Conservation (phyloP, 1,140 invertebrate genomes). For the Calephelis nemesis region DNA sequence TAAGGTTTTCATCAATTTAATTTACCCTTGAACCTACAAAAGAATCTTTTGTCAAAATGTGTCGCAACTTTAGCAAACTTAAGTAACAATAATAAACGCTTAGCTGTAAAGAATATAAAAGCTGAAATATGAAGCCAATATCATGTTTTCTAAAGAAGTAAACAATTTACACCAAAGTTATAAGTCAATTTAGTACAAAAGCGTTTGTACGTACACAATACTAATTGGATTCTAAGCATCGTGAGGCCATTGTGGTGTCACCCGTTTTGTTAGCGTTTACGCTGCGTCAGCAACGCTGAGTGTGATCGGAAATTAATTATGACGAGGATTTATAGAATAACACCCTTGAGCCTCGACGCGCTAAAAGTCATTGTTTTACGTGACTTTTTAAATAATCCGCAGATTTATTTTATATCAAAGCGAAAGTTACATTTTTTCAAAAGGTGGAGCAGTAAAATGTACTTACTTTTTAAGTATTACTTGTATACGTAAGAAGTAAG, state of each 20-base stretch:
- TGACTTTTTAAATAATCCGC: background rate
- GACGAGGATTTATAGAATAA: slow-evolving; percentile 24
- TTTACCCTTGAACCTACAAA: too few species aligned
- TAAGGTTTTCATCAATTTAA: too few species aligned
- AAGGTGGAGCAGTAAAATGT: too few species aligned
- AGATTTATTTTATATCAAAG: too few species aligned
- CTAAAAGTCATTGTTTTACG: slow-evolving; percentile 4
- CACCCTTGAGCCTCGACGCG: background rate
- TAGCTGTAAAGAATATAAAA: background rate
- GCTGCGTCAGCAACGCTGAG: slow-evolving; percentile 28
- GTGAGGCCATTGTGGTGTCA: slow-evolving; percentile 24
- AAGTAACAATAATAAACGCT: too few species aligned
- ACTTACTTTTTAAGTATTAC: too few species aligned
- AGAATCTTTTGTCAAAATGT: too few species aligned
- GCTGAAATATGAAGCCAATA: background rate
- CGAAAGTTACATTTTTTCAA: too few species aligned
- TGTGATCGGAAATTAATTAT: slow-evolving; percentile 30
- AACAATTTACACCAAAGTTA: slow-evolving; percentile 19
- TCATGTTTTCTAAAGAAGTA: background rate
- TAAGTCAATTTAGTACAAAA: slow-evolving; percentile 20
- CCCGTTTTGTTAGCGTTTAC: slow-evolving; percentile 30
- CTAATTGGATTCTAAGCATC: slow-evolving; percentile 37
- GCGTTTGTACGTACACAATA: slow-evolving; percentile 30
- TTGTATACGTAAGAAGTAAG: too few species aligned
- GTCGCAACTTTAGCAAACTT: too few species aligned